These are phyloP conservation scores for Astropecten irregularis DNA, from an alignment of 53 echinoderm and acorn worm species.

Conservation along the genomic window DNA sequence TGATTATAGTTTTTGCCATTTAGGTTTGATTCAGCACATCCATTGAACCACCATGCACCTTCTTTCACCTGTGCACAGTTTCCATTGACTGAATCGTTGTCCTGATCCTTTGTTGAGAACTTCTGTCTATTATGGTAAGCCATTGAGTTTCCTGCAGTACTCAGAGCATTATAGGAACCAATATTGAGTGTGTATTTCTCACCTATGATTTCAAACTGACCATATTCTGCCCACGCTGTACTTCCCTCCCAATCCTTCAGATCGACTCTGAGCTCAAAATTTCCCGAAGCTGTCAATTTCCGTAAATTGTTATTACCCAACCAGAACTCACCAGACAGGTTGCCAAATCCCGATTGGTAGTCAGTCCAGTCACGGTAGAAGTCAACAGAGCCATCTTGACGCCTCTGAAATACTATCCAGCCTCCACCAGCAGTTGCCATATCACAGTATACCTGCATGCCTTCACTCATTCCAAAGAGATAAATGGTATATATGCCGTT, in stretches of 20 bases:
- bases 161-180: no score
- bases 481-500: no score
- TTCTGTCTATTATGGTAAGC: no score
- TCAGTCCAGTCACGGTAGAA: no score
- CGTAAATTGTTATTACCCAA: conserved; percentile 6
- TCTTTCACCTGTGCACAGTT: neutral
- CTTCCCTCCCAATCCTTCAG: neutral
- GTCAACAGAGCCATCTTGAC: no score
- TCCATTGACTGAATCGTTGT: neutral
- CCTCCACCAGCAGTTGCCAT: no score
- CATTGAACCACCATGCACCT: conserved; percentile 17
- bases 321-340: conserved; percentile 30
- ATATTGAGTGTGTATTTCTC: no score
- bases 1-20: no score
- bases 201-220: no score
- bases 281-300: neutral
- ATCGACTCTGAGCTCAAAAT: conserved; percentile 2
- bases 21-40: neutral
- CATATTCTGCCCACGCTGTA: neutral
- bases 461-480: no score
- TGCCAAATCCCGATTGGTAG: conserved; percentile 28
- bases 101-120: conserved; percentile 9
- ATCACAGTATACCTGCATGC: no score
- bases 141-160: neutral
- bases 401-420: no score